phyloP scores from a whole-genome alignment of 2,113 vertebrate genomes.

The Struthidea cinerea region DNA sequence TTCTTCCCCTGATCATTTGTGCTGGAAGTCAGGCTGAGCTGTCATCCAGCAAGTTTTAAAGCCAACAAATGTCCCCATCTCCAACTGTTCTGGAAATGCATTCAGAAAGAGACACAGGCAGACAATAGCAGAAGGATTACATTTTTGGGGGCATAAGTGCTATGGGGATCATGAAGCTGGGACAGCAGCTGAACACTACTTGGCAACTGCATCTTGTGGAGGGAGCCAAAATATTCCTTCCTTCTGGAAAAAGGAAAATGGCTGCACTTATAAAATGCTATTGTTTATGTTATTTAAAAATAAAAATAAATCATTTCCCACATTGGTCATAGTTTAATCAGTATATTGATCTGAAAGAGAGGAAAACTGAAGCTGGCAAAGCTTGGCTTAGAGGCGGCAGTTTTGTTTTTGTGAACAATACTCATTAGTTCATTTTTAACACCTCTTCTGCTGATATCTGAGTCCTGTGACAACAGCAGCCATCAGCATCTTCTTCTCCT shows the following conservation, averaged over 20 bases:
- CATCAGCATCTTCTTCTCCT: background rate
- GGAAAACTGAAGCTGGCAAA: background rate
- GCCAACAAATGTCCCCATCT: background rate
- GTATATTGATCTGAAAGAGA: background rate
- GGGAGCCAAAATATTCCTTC: background rate
- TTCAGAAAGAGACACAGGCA: background rate
- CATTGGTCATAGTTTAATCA: background rate
- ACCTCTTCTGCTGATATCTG: background rate
- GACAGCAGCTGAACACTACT: background rate
- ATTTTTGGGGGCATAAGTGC: background rate
- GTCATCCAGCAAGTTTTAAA: background rate
- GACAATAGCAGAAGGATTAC: background rate
- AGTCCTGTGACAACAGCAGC: background rate
- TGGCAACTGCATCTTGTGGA: background rate
- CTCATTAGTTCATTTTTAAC: background rate
- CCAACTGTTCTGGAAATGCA: background rate
- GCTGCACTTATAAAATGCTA: background rate
- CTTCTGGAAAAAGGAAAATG: background rate
- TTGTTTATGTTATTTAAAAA: background rate
- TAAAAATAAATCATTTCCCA: background rate
- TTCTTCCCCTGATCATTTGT: background rate
- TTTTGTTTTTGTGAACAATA: background rate
- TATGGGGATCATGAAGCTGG: background rate
- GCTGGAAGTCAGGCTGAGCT: background rate
- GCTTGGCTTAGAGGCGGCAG: background rate